phyloP scores from a whole-genome alignment of 2,797 vertebrate genomes.

The Schizothorax lantsangensis region DNA sequence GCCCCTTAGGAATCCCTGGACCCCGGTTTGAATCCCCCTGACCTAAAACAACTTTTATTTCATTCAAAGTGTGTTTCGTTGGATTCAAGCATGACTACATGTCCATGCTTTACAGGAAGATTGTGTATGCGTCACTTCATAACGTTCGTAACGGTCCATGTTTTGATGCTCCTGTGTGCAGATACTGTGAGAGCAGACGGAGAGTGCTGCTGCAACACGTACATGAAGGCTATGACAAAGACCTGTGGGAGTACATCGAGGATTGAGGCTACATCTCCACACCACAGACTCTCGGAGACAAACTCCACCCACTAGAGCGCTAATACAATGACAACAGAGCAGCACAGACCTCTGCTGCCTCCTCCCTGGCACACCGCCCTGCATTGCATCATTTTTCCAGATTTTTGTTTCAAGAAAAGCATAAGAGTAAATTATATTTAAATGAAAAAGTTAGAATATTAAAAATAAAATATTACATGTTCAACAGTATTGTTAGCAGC shows the following conservation, averaged over 20 bases:
- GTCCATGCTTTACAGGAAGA: background rate
- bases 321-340: constrained; percentile 88
- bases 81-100: background rate
- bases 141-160: background rate
- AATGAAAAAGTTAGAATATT: constrained; percentile 92
- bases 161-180: constrained; percentile 67
- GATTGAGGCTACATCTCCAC: constrained; percentile 89
- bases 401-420: constrained; percentile 86
- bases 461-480: constrained; percentile 87
- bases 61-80: background rate
- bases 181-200: constrained; percentile 99
- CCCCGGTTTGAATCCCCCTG: background rate
- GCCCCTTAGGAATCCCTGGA: background rate
- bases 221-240: constrained; percentile 99
- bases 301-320: constrained; percentile 92
- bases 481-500: constrained; percentile 98
- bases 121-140: too few species aligned
- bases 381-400: constrained; percentile 11
- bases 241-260: constrained; percentile 99
- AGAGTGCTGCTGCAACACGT: constrained; percentile 99
- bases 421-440: constrained; percentile 99
- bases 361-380: constrained; percentile 57
- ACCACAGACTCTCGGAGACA: constrained; percentile 81
- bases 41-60: background rate
- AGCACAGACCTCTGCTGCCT: constrained; percentile 81